A percentile compares a stretch with the other conserved stretches of the same genome.
Conservation (phyloP, 2,797 vertebrate genomes). For the Rhincodon typus region DNA sequence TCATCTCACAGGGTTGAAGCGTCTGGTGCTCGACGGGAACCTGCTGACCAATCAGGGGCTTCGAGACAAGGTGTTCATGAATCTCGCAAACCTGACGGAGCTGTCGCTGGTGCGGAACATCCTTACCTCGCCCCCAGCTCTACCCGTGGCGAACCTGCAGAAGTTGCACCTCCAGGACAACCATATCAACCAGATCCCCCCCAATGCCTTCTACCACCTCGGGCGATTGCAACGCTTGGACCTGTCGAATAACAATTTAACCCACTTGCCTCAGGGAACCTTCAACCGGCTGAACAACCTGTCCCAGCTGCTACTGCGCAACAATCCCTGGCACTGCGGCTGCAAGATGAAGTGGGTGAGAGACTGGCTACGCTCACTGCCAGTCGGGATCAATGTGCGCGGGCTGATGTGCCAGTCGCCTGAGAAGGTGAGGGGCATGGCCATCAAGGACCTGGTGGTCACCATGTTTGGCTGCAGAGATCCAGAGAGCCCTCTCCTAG, state of each 20-base stretch:
- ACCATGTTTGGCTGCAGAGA: conserved; percentile 89
- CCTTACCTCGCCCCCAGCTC: conserved; percentile 84
- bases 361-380: conserved; percentile 87
- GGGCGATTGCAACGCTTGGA: conserved; percentile 92
- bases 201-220: conserved; percentile 86
- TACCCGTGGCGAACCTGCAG: conserved; percentile 84
- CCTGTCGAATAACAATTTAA: conserved; percentile 96
- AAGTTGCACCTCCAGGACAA: conserved; percentile 98
- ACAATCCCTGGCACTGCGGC: conserved; percentile 96
- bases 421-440: conserved; percentile 97
- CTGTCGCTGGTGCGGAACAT: conserved; percentile 93
- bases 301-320: conserved; percentile 91
- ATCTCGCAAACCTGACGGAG: conserved; percentile 92
- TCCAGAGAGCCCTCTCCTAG: conserved; percentile 55
- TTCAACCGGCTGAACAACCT: conserved; percentile 98
- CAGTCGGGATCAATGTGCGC: conserved; percentile 88
- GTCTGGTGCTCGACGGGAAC: conserved; percentile 94
- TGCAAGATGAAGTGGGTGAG: conserved; percentile 99
- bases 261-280: conserved; percentile 89
- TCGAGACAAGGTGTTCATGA: conserved; percentile 87
- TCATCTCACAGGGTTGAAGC: conserved; percentile 95
- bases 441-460: conserved; percentile 88
- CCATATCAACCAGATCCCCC: conserved; percentile 88
- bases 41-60: conserved; percentile 92
- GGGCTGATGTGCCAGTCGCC: conserved; percentile 99